Conservation (phyloP, 2,113 vertebrate species). For the Petrocephalus zakoni region DNA sequence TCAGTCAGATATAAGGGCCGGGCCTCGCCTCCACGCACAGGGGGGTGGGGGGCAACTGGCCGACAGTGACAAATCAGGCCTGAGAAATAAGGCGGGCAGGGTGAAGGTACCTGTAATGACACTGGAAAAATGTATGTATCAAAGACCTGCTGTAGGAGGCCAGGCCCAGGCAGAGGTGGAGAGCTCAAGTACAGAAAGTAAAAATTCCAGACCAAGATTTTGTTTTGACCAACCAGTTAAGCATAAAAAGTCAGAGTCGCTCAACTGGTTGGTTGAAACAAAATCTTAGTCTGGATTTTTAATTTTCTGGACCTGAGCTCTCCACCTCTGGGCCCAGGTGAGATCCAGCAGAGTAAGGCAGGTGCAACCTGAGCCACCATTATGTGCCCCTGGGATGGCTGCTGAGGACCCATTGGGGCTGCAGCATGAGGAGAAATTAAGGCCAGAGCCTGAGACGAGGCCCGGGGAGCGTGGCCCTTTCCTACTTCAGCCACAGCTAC, state of each 20-base stretch:
- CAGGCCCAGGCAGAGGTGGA: not conserved
- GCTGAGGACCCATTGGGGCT: not conserved
- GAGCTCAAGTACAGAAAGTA: not conserved
- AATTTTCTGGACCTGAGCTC: not conserved
- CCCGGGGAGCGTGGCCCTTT: not conserved
- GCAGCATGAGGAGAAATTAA: not conserved
- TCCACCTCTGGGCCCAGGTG: not conserved
- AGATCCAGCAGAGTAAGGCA: too few species aligned
- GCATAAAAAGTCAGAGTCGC: not conserved
- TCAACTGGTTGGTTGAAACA: not conserved
- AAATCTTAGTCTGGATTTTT: not conserved
- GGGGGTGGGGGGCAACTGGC: constrained; percentile 9
- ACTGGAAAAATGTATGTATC: not conserved
- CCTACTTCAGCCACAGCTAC: not conserved
- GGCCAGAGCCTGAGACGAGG: not conserved
- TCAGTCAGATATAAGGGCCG: not conserved
- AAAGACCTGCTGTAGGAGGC: not conserved
- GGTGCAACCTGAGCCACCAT: not conserved
- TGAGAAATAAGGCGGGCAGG: constrained; percentile 36
- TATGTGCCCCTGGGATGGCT: not conserved
- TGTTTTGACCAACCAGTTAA: not conserved
- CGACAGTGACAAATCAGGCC: constrained; percentile 47
- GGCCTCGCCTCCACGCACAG: not conserved
- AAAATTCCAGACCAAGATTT: not conserved
- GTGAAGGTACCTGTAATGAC: constrained; percentile 41